Evolutionary conservation across 2,888 invertebrate genomes (phyloP).

Genomic region (Melanostoma mellinum): DNA sequence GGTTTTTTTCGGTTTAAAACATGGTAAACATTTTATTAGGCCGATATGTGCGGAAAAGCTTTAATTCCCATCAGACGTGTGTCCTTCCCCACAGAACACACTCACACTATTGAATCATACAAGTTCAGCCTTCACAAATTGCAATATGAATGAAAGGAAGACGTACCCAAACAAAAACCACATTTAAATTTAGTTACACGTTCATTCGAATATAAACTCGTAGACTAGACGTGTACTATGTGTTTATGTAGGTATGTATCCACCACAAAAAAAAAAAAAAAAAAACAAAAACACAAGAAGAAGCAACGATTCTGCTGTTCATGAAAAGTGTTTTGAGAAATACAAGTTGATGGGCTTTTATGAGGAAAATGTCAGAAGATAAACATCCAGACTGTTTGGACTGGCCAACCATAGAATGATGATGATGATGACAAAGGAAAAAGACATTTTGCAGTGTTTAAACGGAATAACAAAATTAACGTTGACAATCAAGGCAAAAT

Average conservation of each 20-base stretch:
- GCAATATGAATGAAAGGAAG: conserved; percentile 30
- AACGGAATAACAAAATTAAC: conserved; percentile 1
- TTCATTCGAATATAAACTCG: conserved; percentile 28
- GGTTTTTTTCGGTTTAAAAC: conserved; percentile 1
- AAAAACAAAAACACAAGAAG: background rate
- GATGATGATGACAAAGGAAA: conserved; percentile 5
- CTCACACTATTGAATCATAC: conserved; percentile 8
- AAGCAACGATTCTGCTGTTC: conserved; percentile 6
- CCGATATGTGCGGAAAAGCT: conserved; percentile 17
- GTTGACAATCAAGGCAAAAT: conserved; percentile 26
- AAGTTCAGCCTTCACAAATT: conserved; percentile 39
- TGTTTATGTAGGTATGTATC: background rate
- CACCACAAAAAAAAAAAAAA: conserved; percentile 24
- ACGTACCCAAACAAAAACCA: conserved; percentile 24
- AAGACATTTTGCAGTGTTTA: conserved; percentile 19
- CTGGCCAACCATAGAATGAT: conserved; percentile 22
- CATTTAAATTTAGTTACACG: conserved; percentile 46
- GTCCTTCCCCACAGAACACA: conserved; percentile 36
- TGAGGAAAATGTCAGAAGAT: conserved; percentile 18
- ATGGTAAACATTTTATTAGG: conserved; percentile 7
- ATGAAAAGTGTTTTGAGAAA: conserved; percentile 26
- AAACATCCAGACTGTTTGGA: conserved; percentile 28
- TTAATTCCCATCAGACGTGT: conserved; percentile 23
- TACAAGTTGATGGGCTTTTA: conserved; percentile 25
- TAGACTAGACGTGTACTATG: background rate